Evolutionary conservation across 2,888 invertebrate genomes (phyloP).

Genomic region (Didymodactylos carnosus): DNA sequence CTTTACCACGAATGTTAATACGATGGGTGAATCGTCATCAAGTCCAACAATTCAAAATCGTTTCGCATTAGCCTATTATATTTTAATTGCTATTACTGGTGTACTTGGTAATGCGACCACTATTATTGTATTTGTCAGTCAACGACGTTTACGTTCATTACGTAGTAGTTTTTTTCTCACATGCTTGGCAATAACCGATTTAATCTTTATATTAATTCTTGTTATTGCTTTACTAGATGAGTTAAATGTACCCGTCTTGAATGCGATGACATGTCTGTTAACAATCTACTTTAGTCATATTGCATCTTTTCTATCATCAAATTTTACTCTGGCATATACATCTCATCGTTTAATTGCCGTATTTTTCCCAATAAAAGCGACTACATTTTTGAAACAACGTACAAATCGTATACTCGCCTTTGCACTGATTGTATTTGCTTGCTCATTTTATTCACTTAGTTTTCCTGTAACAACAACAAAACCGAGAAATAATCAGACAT

Average conservation of each 20-base stretch:
- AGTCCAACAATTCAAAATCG: no score
- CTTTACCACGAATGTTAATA: no score
- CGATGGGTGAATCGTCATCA: no score
- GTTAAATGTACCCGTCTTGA: not conserved
- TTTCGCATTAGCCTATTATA: not conserved
- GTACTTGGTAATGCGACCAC: not conserved
- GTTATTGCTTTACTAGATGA: not conserved
- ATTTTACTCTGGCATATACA: slow-evolving; percentile 10
- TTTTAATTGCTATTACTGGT: not conserved
- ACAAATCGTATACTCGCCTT: not conserved
- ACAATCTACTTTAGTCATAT: slow-evolving; percentile 5
- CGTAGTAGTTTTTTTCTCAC: not conserved
- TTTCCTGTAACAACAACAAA: not conserved
- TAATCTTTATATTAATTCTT: not conserved
- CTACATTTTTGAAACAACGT: not conserved
- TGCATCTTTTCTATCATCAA: slow-evolving; percentile 10
- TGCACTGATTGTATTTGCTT: not conserved
- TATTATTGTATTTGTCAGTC: not conserved
- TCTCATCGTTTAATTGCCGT: slow-evolving; percentile 14
- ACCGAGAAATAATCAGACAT: not conserved
- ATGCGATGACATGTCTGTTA: not conserved
- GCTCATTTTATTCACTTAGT: not conserved
- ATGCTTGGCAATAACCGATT: not conserved
- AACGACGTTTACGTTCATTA: not conserved
- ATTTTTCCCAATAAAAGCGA: slow-evolving; percentile 1